phyloP scores from a whole-genome alignment of 2,888 invertebrate species.

The Amaurobius ferox region DNA sequence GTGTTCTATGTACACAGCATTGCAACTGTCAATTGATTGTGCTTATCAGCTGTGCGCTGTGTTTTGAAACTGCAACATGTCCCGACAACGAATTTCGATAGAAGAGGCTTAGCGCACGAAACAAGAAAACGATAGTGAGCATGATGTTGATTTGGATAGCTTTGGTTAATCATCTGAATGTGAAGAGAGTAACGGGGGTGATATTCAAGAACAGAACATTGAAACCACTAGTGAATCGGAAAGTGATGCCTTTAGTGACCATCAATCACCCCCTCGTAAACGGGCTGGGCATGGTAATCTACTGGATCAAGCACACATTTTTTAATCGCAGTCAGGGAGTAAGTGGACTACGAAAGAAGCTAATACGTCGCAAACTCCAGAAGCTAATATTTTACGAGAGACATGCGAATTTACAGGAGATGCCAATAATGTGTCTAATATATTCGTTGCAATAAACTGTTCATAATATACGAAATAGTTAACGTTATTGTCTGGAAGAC shows the following conservation, averaged over 20 bases:
- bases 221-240: conserved; percentile 8
- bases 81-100: no score
- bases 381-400: not conserved
- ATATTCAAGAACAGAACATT: not conserved
- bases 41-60: not conserved
- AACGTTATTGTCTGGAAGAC: not conserved
- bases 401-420: no score
- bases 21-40: not conserved
- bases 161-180: not conserved
- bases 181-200: no score
- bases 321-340: not conserved
- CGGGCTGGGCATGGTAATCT: not conserved
- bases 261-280: not conserved
- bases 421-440: no score
- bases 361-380: not conserved
- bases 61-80: no score
- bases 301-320: not conserved
- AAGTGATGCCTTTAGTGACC: not conserved
- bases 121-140: not conserved
- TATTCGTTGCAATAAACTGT: not conserved
- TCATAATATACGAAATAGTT: no score
- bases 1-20: no score
- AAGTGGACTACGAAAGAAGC: not conserved
- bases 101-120: no score
- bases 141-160: not conserved